Evolutionary conservation across 1,140 invertebrate species (phyloP).

Genomic region (Parasteatoda tepidariorum): DNA sequence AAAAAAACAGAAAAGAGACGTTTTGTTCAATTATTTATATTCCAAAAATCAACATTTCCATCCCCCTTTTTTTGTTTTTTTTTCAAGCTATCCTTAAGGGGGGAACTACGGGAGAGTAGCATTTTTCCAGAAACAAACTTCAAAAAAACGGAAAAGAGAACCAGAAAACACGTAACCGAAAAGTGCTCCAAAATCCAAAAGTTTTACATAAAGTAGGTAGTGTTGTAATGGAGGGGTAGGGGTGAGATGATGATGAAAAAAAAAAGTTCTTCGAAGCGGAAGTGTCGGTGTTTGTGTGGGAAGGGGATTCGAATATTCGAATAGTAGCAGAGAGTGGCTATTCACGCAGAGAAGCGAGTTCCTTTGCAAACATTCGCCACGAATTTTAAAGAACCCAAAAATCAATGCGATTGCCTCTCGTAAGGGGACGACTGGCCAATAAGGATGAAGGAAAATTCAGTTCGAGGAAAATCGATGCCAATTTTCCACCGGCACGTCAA

Average conservation of each 20-base stretch:
- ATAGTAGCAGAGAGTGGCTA: neutral
- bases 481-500: conserved; percentile 29
- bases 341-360: neutral
- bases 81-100: no score
- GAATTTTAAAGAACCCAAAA: neutral
- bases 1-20: no score
- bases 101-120: no score
- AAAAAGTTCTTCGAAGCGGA: neutral
- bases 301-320: no score
- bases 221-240: neutral
- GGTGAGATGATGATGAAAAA: neutral
- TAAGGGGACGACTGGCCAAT: neutral
- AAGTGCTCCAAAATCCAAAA: neutral
- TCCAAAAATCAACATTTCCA: no score
- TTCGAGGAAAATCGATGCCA: conserved; percentile 28
- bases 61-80: no score
- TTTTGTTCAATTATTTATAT: no score
- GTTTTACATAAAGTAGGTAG: neutral
- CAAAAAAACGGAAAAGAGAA: neutral
- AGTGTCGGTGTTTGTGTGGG: neutral
- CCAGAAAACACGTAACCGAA: neutral
- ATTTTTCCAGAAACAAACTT: no score
- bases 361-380: neutral
- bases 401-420: neutral
- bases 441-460: neutral